Evolutionary conservation across 2,113 vertebrate species (phyloP).

Genomic region (Illadopsis cleaveri): DNA sequence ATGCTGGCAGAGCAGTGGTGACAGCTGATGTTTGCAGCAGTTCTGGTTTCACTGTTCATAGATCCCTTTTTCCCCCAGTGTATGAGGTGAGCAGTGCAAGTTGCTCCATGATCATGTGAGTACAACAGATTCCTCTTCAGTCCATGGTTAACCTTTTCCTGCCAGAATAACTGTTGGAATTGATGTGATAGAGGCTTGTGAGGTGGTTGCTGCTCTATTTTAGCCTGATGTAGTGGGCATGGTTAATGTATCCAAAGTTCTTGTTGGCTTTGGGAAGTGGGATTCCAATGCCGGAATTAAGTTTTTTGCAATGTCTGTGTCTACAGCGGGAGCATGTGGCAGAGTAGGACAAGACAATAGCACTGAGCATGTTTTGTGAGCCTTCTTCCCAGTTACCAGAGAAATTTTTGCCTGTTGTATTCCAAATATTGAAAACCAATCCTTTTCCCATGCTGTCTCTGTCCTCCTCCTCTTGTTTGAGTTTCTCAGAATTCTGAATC

Average conservation of each 20-base stretch:
- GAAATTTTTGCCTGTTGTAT: neutral
- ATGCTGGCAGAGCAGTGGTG: neutral
- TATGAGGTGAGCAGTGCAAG: neutral
- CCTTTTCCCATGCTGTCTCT: neutral
- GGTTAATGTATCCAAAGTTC: neutral
- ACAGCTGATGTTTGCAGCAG: neutral
- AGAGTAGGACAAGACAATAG: neutral
- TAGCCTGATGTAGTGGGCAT: neutral
- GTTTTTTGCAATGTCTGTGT: rapidly evolving
- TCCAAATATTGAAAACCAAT: neutral
- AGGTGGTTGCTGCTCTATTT: neutral
- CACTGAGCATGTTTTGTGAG: neutral
- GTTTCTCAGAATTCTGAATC: neutral
- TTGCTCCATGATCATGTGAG: neutral
- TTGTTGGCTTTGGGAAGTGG: neutral
- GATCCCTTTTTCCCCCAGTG: neutral
- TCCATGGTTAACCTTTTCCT: neutral
- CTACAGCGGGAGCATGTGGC: neutral
- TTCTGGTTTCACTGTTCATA: neutral
- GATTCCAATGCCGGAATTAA: neutral
- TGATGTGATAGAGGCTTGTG: neutral
- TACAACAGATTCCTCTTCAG: neutral
- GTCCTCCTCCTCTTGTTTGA: neutral
- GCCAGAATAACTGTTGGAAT: neutral
- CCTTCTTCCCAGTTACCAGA: neutral